Percentiles rank a stretch among this genome's conserved stretches.
These are phyloP conservation scores for Coracopsis vasa DNA, from an alignment of 2,113 vertebrate species.

Conservation along the genomic window DNA sequence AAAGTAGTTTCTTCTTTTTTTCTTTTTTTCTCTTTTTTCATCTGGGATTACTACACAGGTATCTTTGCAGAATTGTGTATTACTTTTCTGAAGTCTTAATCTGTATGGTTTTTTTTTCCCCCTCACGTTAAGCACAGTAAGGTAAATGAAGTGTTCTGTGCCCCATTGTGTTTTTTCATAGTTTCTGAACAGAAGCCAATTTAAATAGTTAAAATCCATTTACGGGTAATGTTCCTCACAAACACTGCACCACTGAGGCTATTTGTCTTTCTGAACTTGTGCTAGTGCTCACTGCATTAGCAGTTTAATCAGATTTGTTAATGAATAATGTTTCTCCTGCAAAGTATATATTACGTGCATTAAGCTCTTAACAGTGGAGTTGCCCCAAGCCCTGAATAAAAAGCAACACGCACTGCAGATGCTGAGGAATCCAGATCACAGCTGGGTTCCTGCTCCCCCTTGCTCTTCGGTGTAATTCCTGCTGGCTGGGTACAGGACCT, in stretches of 20 bases:
- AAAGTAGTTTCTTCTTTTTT: neutral
- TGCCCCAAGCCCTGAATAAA: slow-evolving; percentile 12
- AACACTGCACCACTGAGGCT: slow-evolving; percentile 43
- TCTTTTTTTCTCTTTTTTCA: neutral
- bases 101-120: neutral
- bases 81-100: neutral
- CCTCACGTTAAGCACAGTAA: neutral
- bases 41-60: neutral
- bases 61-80: neutral
- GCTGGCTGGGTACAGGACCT: neutral
- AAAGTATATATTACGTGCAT: slow-evolving; percentile 38
- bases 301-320: slow-evolving; percentile 61
- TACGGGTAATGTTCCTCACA: slow-evolving; percentile 24
- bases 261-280: slow-evolving; percentile 58
- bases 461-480: neutral
- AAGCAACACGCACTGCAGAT: rapidly evolving
- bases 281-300: slow-evolving; percentile 26
- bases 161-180: neutral
- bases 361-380: slow-evolving; percentile 23
- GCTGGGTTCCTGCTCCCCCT: neutral
- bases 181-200: slow-evolving; percentile 43
- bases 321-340: slow-evolving; percentile 54
- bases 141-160: neutral
- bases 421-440: neutral
- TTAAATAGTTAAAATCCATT: slow-evolving; percentile 64